Base-by-base conservation (phyloP, 2,797 vertebrate species). In the Sebastes itinus region DNA sequence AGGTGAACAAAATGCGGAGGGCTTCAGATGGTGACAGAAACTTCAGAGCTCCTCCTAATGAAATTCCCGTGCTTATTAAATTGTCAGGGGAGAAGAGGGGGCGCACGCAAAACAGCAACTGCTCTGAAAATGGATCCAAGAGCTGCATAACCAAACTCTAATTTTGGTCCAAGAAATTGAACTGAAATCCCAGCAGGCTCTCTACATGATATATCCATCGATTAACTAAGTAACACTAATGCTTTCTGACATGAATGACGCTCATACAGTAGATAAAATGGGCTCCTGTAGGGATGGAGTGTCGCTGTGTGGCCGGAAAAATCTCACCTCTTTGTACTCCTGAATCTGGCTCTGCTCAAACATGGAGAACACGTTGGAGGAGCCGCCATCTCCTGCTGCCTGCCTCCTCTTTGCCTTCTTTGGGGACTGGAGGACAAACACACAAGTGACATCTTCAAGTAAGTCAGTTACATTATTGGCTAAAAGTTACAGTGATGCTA, bases 301-400 rank as follows among this genome's bases (percentile, higher is more conserved):
- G 0, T 38, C 6, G 1, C 52, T 23, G 20, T 22, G 11, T 20
- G 18, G 13, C 2, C 1, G 3, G 74, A 73, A 4, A 38, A 72
- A 73, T 63, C 85, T 91, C 86, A 97, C 96, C 97, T 98, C 97
- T 87, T 98, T 98, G 95, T 98, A 98, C 94, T 98, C 97, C 96
- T 98, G 97, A 87, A 98, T 98, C 95, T 98, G 97, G 93, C 97
- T 98, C 95, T 98, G 97, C 94, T 98, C 97, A 77, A 98, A 98
- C 97, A 98, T 98, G 94, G 97, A 98, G 96, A 98, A 98, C 89
- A 98, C 97, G 7, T 96, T 98, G 95, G 97, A 98, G 94, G 96
- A 96, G 32, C 96, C 96, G 0, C 96, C 5, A 0, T 95, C 97
- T 95, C 95, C 87, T 80, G 92, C 95, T 79, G 81, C 93, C 90